Evolutionary conservation across 2,113 vertebrate genomes (phyloP).

Genomic region (Melanocharis versteri): DNA sequence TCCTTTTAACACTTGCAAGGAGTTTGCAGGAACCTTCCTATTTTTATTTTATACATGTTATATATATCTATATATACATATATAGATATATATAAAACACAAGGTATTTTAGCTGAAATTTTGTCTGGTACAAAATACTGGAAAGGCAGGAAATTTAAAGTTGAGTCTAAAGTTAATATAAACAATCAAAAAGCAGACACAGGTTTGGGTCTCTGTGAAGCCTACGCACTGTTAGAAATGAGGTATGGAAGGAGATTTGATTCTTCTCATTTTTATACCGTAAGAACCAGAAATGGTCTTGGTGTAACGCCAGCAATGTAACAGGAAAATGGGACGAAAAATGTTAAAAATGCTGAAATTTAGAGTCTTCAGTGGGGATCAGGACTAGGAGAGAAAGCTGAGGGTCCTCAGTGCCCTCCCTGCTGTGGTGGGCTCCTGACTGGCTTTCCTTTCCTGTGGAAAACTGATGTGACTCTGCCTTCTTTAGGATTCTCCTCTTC

Average conservation of each 20-base stretch:
- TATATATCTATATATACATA: no score
- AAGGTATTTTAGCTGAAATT: not conserved
- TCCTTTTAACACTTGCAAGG: not conserved
- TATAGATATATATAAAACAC: no score
- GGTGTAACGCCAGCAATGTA: not conserved
- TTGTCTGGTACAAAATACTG: not conserved
- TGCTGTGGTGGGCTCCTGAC: rapidly evolving
- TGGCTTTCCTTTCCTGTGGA: not conserved
- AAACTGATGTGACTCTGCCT: not conserved
- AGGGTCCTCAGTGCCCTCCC: not conserved
- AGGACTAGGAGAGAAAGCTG: not conserved
- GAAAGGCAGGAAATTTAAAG: not conserved
- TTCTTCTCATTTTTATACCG: not conserved
- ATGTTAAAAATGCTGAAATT: not conserved
- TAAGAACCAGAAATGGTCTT: not conserved
- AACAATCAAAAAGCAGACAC: not conserved
- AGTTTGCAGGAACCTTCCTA: not conserved
- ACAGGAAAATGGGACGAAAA: not conserved
- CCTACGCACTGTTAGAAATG: not conserved
- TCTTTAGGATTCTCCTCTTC: not conserved
- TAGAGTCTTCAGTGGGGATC: not conserved
- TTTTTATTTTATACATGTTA: not conserved
- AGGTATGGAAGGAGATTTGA: not conserved
- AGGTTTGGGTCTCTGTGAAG: not conserved
- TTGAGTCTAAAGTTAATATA: not conserved